Conservation (phyloP, 1,140 invertebrate species). For the Atta colombica region DNA sequence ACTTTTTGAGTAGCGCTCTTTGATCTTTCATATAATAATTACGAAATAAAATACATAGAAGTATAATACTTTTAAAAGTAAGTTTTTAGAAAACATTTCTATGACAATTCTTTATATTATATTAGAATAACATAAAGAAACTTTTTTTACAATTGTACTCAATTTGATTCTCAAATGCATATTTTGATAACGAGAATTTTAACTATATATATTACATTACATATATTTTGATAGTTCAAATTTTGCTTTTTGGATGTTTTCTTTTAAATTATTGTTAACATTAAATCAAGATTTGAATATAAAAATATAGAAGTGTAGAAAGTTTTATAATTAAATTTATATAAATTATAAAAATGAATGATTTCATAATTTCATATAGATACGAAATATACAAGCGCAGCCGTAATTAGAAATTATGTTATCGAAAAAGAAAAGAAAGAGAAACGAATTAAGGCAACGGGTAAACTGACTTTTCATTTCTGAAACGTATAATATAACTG, state of each 20-base stretch:
- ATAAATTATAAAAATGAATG: no score
- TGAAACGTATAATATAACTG: neutral
- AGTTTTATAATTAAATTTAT: neutral
- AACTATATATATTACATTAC: no score
- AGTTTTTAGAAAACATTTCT: neutral
- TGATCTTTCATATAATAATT: neutral
- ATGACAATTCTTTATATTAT: neutral
- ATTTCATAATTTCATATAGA: no score
- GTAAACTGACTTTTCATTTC: neutral
- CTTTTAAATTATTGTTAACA: no score
- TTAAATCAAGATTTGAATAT: no score
- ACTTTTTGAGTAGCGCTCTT: no score
- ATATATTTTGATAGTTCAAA: neutral
- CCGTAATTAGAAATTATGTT: neutral
- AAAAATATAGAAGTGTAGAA: neutral
- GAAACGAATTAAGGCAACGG: neutral
- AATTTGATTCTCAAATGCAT: neutral
- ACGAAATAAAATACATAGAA: neutral
- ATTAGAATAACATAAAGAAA: neutral
- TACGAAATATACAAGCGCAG: neutral
- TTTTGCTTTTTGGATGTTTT: neutral
- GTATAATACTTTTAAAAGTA: neutral
- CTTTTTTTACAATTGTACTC: neutral
- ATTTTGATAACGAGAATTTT: neutral
- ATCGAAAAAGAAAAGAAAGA: neutral